phyloP scores from a whole-genome alignment of 1,140 invertebrate species.

The Brachionus rubens region DNA sequence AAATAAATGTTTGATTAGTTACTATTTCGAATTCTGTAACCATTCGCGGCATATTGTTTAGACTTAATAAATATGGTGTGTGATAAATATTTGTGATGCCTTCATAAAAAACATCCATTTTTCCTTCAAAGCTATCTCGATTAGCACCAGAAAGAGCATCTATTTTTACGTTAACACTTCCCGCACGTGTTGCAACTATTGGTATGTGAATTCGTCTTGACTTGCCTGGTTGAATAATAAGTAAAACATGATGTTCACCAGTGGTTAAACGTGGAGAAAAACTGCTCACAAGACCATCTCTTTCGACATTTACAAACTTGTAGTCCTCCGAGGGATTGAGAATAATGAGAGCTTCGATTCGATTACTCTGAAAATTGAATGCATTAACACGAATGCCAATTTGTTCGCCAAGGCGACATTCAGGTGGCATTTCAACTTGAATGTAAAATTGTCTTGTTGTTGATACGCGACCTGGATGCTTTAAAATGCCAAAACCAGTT shows the following conservation, averaged over 20 bases:
- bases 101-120: constrained; percentile 67
- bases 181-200: constrained; percentile 50
- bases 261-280: constrained; percentile 64
- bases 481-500: constrained; percentile 79
- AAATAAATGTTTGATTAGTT: too few species aligned
- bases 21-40: constrained; percentile 93
- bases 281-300: constrained; percentile 74
- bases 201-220: constrained; percentile 37
- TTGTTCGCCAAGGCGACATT: constrained; percentile 83
- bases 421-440: constrained; percentile 82
- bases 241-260: constrained; percentile 38
- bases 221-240: constrained; percentile 22
- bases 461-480: constrained; percentile 66
- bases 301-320: too few species aligned
- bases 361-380: constrained; percentile 68
- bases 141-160: neutral
- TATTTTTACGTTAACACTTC: neutral
- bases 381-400: constrained; percentile 83
- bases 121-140: neutral
- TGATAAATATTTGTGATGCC: constrained; percentile 85
- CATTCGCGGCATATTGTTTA: constrained; percentile 83
- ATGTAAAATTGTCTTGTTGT: too few species aligned
- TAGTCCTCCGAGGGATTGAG: constrained; percentile 82
- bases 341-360: constrained; percentile 73
- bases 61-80: constrained; percentile 82